Evolutionary conservation across 2,888 invertebrate genomes (phyloP), one percentile per base, ranked within the genome.

Genomic region (Zootermopsis nevadensis): DNA sequence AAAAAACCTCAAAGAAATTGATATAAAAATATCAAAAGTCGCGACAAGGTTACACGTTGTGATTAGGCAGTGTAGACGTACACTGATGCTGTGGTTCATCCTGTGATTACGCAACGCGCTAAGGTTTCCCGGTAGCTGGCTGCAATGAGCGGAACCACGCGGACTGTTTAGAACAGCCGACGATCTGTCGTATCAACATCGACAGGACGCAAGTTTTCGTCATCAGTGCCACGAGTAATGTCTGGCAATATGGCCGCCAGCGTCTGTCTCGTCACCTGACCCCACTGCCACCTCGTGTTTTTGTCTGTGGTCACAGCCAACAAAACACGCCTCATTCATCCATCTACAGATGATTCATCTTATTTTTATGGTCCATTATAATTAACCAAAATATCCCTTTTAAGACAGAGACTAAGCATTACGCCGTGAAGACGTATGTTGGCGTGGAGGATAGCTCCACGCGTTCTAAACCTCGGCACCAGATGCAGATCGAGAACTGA

Each of bases 41-140:
- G n/a, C n/a, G n/a, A n/a, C n/a, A n/a, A n/a, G n/a, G n/a, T 48
- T 48, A 48, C 48, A 15, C n/a, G 67, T 67, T 30, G 33, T 69
- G 33, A 30, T 69, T 69, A 69, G 69, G 31, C 69, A 69, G 69
- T 30, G 30, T 24, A 79, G 53, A 31, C 22, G 55, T 19, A 60
- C 30, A 53, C 22, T 22, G 79, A 33, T 33, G 77, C 79, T 33
- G 2, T 33, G 69, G 69, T 33, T 33, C 10, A 7, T 69, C 24
- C 19, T 33, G 77, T 77, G n/a, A 77, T 77, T 77, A 77, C 55
- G 53, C 55, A 19, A n/a, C n/a, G n/a, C n/a, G n/a, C n/a, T 77
- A 55, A 30, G 31, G 55, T 77, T 77, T 77, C 77, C 55, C 55
- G 30, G 77, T 77, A 77, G 77, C 77, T 19, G 33, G 33, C 30